Conservation (phyloP, 37 sponge, comb jelly and placozoan genomes). For the Ephydatia muelleri region DNA sequence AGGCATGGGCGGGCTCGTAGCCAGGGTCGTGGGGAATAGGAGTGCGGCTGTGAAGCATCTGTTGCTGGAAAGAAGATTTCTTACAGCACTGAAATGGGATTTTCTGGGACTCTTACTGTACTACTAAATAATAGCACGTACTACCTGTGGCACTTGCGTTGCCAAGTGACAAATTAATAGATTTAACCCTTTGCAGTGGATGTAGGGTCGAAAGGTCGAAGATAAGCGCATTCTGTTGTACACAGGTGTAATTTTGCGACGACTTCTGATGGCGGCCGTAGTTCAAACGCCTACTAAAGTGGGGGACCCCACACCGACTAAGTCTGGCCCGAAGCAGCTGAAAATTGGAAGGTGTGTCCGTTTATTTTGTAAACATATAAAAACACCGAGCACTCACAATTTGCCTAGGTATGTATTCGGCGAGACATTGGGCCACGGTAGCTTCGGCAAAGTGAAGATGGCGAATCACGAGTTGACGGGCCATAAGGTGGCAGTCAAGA, state of each 20-base stretch:
- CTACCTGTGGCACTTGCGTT: too few species aligned
- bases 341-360: conserved; percentile 43
- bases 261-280: too few species aligned
- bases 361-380: neutral
- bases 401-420: conserved; percentile 71
- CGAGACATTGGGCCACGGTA: conserved; percentile 80
- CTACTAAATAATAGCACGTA: too few species aligned
- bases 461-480: conserved; percentile 90
- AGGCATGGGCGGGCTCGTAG: conserved; percentile 30
- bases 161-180: too few species aligned
- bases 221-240: too few species aligned
- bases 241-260: too few species aligned
- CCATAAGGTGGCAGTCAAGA: conserved; percentile 96
- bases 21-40: conserved; percentile 59
- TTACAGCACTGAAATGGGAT: too few species aligned
- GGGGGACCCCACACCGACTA: conserved; percentile 17
- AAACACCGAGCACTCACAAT: neutral
- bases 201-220: too few species aligned
- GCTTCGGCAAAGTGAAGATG: conserved; percentile 86
- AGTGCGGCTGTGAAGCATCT: conserved; percentile 16
- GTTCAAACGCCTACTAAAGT: too few species aligned
- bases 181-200: too few species aligned
- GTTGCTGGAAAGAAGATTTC: neutral
- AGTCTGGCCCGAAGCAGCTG: conserved; percentile 46
- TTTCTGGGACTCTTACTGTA: too few species aligned